Percentiles rank a stretch among this genome's conserved stretches.
phyloP scores from a whole-genome alignment of 2,797 vertebrate species.

The Thaleichthys pacificus region DNA sequence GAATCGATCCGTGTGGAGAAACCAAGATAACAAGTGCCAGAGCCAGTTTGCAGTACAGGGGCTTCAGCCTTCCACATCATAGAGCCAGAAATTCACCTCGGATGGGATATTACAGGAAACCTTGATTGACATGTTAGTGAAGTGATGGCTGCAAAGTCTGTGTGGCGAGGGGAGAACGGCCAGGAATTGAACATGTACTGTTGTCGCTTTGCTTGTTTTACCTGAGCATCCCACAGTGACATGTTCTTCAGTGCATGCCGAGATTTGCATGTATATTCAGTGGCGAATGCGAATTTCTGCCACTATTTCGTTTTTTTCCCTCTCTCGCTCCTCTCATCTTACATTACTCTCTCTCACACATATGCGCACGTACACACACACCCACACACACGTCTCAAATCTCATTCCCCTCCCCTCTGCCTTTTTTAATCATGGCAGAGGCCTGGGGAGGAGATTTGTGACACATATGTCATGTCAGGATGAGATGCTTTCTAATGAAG shows the following conservation, averaged over 20 bases:
- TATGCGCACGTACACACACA: constrained; percentile 11
- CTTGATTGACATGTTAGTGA: no score
- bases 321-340: no score
- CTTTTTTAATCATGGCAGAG: constrained; percentile 48
- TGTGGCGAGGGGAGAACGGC: no score
- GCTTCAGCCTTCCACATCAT: background rate
- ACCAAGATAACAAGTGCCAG: background rate
- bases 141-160: no score
- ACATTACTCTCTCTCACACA: background rate
- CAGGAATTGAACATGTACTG: no score
- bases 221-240: no score
- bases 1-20: background rate
- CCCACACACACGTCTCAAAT: constrained; percentile 11
- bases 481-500: constrained; percentile 44
- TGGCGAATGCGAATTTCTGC: no score
- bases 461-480: constrained; percentile 40
- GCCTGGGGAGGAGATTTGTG: constrained; percentile 37
- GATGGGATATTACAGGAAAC: no score
- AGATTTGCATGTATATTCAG: no score
- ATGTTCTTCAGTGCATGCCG: no score
- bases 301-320: no score
- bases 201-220: no score
- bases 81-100: background rate
- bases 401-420: background rate
- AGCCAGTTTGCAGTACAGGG: background rate